Conservation (phyloP, 1,140 invertebrate genomes). For the Calosoma granatense region DNA sequence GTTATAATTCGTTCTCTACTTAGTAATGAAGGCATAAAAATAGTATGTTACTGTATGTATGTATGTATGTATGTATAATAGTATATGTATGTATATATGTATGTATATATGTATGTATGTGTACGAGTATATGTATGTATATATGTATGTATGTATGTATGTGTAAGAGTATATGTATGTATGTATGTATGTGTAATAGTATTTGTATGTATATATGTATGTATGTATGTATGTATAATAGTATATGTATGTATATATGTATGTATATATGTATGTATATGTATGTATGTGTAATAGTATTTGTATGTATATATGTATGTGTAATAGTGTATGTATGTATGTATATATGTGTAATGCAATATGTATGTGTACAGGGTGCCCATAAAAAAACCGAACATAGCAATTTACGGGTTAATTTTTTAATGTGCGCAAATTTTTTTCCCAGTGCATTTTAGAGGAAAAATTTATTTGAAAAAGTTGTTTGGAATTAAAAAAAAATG, state of each 20-base stretch:
- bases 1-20: too few species aligned
- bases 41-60: neutral
- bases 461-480: too few species aligned
- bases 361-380: too few species aligned
- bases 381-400: too few species aligned
- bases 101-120: constrained; percentile 1
- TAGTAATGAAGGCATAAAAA: neutral
- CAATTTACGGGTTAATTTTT: too few species aligned
- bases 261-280: constrained; percentile 1
- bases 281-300: neutral
- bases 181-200: neutral
- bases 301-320: neutral
- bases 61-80: neutral
- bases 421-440: too few species aligned
- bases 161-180: neutral
- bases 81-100: neutral
- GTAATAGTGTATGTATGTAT: neutral
- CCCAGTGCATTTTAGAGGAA: too few species aligned
- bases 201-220: neutral
- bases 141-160: neutral
- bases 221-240: neutral
- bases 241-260: neutral
- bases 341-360: constrained; percentile 1
- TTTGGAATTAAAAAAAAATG: too few species aligned
- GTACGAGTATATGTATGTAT: neutral